Evolutionary conservation across 2,113 vertebrate species (phyloP), one percentile per base, ranked within the genome.

Genomic region (Siphamia tubifer): DNA sequence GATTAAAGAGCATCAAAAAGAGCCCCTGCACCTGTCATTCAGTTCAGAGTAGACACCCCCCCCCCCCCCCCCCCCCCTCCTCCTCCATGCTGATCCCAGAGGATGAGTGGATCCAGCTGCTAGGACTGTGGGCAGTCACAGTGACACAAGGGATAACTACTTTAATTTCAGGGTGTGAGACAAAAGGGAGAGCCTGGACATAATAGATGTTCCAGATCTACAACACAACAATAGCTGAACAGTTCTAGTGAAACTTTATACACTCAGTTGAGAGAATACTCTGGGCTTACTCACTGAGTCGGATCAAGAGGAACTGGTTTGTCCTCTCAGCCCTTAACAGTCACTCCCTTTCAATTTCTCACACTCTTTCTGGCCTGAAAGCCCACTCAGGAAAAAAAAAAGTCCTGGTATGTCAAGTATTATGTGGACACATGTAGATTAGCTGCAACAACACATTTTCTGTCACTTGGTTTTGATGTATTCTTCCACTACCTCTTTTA

Each of bases 1-100:
- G 89, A 89, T 90, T 88, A 91, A 71, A 84, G 80, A 58, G 88
- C 88, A 84, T 82, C 75, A 87, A 83, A 87, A 77, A 83, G 45
- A 69, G 72, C 68, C 64, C 75, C 28, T 57, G 42, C 27, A 27
- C 13, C n/a, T n/a, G n/a, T 68, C 60, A 69, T 68, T 55, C 53
- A 72, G 13, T 48, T 30, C 13, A 48, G 12, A 28, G 11, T 5
- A 47, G 38, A 63, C 66, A n/a, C 4, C 10, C 51, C 74, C 78
- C 67, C 5, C 8, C 66, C 13, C 4, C 10, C 51, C 74, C 78
- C 67, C 5, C 8, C 51, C 49, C 35, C 55, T 3, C 32, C n/a
- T 31, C 19, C 27, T 16, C 58, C 38, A 43, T 47, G 36, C 79
- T 74, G 64, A 82, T 81, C 84, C 48, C 39, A 73, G 58, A 57